phyloP scores from a whole-genome alignment of 1,140 invertebrate genomes.

The Ips nitidus region DNA sequence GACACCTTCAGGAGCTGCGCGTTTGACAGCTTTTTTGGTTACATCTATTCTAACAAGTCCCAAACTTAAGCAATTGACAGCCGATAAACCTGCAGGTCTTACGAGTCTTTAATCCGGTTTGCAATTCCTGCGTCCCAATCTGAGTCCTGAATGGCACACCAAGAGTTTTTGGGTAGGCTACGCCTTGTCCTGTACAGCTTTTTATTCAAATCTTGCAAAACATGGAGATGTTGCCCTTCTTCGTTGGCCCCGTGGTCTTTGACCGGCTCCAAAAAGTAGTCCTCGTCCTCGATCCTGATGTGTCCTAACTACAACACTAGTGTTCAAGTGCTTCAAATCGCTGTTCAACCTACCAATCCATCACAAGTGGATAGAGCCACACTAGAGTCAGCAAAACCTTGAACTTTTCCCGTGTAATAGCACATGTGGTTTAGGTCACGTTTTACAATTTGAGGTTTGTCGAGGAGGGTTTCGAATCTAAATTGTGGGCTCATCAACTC shows the following conservation, averaged over 20 bases:
- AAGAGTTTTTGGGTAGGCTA: not conserved
- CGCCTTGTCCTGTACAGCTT: constrained; percentile 32
- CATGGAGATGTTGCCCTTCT: constrained; percentile 54
- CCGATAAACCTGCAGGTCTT: not conserved
- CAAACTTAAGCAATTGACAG: too few species aligned
- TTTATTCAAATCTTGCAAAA: constrained; percentile 48
- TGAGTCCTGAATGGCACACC: not conserved
- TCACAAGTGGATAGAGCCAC: constrained; percentile 61
- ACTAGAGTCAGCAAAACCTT: constrained; percentile 53
- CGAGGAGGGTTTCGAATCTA: constrained; percentile 56
- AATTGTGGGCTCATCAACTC: constrained; percentile 58
- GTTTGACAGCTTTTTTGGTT: not conserved
- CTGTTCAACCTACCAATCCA: constrained; percentile 58
- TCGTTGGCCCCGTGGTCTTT: constrained; percentile 48
- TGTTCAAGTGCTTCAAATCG: constrained; percentile 38
- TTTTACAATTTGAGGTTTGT: constrained; percentile 37
- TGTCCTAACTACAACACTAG: constrained; percentile 48
- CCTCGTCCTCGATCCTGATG: constrained; percentile 49
- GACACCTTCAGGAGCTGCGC: constrained; percentile 1
- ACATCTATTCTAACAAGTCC: not conserved
- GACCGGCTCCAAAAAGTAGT: constrained; percentile 55
- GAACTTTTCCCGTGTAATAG: constrained; percentile 58
- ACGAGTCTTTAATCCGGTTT: not conserved
- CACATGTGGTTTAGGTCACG: constrained; percentile 48
- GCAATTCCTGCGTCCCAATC: not conserved